Evolutionary conservation across 2,888 invertebrate genomes (phyloP), one percentile per base, ranked within the genome.

Genomic region (Torymus texanus): DNA sequence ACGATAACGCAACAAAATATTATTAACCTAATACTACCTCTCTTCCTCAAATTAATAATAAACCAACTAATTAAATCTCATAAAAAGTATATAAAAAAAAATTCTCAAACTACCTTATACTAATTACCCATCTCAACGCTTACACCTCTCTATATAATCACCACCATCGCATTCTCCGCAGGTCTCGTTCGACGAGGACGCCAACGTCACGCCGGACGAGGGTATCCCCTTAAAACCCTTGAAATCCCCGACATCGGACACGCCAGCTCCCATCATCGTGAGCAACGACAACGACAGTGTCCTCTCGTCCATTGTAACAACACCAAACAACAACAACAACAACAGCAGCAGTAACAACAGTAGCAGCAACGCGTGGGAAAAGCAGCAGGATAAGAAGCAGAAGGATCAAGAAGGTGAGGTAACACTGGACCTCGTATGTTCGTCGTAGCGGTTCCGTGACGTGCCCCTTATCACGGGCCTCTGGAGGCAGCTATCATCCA

Each of bases 121-220:
- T 5, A 29, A 29, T 29, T 29, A 29, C 29, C 4, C 29, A 29
- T 29, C 29, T 2, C 29, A 29, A 29, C 29, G 5, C 29, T 5
- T 29, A 29, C 29, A 3, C 29, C 29, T 21, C 21, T 21, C 29
- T 29, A n/a, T n/a, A n/a, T n/a, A 29, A 29, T 29, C 29, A 29
- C 29, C 29, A 5, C 0, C 29, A 29, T 5, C 29, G 21, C 29
- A 0, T 5, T 29, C 29, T 29, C 29, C 78, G 0, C 82, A 89
- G 89, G 89, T 89, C 4, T 87, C 87, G 71, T 89, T 89, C 83
- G 89, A 89, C 65, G 89, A 89, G 12, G 88, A 73, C 29, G 29
- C 29, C 29, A 29, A 29, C 29, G 29, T 29, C 79, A 74, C 14
- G 68, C 53, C 53, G 63, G 24, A 87, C 13, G 75, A 83, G 51